Evolutionary conservation across 2,113 vertebrate species (phyloP).

Genomic region (Notarius lentiginosus): DNA sequence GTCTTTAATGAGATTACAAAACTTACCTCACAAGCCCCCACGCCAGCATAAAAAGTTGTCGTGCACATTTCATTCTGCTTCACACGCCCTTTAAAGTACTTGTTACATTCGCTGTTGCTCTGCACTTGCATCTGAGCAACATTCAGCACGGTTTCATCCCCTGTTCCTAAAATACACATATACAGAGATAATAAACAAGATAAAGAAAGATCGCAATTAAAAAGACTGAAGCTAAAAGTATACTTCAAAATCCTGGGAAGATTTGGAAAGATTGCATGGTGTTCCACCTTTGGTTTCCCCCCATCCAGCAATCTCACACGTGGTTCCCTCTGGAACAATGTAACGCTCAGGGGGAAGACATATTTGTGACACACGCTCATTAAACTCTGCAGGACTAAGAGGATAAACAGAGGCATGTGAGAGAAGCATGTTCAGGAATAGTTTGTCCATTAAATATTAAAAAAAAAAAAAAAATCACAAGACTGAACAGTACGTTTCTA

Average conservation of each 20-base stretch:
- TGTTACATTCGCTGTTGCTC: constrained; percentile 81
- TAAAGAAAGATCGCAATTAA: neutral
- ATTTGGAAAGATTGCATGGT: neutral
- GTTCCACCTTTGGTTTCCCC: constrained; percentile 87
- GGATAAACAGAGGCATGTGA: constrained; percentile 4
- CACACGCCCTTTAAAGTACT: constrained; percentile 78
- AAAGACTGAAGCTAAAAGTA: constrained; percentile 6
- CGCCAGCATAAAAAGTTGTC: constrained; percentile 67
- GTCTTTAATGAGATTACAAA: neutral
- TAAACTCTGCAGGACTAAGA: constrained; percentile 79
- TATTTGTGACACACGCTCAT: constrained; percentile 85
- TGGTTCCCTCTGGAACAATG: constrained; percentile 77
- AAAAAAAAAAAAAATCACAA: neutral
- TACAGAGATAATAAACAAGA: constrained; percentile 11
- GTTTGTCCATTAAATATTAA: neutral
- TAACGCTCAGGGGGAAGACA: constrained; percentile 90
- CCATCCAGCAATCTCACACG: constrained; percentile 94
- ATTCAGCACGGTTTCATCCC: constrained; percentile 77
- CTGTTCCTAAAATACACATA: constrained; percentile 72
- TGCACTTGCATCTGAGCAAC: constrained; percentile 81
- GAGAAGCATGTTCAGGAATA: neutral
- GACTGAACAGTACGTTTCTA: constrained; percentile 74
- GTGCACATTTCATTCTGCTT: constrained; percentile 91
- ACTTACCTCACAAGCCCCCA: constrained; percentile 90
- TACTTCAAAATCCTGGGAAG: constrained; percentile 6